phyloP scores from a whole-genome alignment of 1,140 invertebrate species.

The Atta cephalotes region DNA sequence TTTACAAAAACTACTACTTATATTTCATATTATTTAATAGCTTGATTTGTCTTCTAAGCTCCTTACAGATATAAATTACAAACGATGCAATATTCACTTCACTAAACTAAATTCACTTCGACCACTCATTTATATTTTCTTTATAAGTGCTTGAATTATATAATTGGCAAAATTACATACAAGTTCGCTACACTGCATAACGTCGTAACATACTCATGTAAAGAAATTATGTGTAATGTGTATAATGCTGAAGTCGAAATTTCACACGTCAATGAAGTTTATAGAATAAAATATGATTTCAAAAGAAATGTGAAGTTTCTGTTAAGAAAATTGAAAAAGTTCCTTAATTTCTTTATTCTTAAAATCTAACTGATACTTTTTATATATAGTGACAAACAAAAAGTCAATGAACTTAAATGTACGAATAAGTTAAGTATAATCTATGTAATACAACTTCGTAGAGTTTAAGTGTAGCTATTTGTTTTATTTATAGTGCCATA shows the following conservation, averaged over 20 bases:
- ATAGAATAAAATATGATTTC: neutral
- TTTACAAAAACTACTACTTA: conserved; percentile 34
- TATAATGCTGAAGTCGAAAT: neutral
- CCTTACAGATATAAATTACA: conserved; percentile 69
- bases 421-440: conserved; percentile 49
- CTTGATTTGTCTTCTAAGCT: conserved; percentile 57
- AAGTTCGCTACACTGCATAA: conserved; percentile 29
- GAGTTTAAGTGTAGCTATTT: conserved; percentile 20
- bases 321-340: neutral
- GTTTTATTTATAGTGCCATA: conserved; percentile 53
- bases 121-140: conserved; percentile 28
- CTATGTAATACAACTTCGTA: conserved; percentile 35
- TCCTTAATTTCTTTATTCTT: neutral
- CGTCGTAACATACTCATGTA: neutral
- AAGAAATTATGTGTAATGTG: neutral
- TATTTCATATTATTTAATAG: conserved; percentile 52
- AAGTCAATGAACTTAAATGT: neutral
- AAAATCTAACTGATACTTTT: conserved; percentile 12
- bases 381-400: neutral
- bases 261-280: neutral
- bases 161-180: conserved; percentile 20
- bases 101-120: conserved; percentile 55
- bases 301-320: neutral
- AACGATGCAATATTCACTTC: conserved; percentile 54
- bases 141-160: conserved; percentile 15